Conservation (phyloP, 64 coral and sea anemone species). For the Orbicella faveolata region DNA sequence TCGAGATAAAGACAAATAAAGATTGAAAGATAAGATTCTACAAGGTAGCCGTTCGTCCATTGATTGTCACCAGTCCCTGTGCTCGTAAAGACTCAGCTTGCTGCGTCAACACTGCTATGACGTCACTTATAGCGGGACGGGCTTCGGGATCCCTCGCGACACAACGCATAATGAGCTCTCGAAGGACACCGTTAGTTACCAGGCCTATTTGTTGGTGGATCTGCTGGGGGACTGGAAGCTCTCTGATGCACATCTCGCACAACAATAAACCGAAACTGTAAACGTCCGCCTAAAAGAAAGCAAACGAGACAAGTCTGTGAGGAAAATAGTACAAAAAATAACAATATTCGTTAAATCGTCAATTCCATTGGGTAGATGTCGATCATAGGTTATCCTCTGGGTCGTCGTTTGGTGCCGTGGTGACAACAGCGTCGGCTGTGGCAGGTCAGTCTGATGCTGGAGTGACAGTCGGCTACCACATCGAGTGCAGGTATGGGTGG, state of each 20-base stretch:
- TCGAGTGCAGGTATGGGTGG: no score
- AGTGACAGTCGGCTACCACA: no score
- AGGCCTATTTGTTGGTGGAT: slow-evolving; percentile 75
- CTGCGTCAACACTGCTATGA: slow-evolving; percentile 63
- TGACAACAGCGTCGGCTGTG: no score
- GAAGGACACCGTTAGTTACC: slow-evolving; percentile 84
- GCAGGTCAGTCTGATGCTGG: no score
- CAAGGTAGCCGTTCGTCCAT: slow-evolving; percentile 62
- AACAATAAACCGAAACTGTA: slow-evolving; percentile 88
- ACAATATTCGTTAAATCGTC: background rate
- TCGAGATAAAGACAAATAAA: background rate
- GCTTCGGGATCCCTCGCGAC: slow-evolving; percentile 54
- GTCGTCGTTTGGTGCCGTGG: no score
- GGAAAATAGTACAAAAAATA: background rate
- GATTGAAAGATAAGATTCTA: background rate
- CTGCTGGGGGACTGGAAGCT: slow-evolving; percentile 87
- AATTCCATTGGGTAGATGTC: no score
- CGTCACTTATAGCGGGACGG: slow-evolving; percentile 56
- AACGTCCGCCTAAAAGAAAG: slow-evolving; percentile 57
- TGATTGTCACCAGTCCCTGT: slow-evolving; percentile 59
- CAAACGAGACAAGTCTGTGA: no score
- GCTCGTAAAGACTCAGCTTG: slow-evolving; percentile 42
- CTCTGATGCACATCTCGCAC: slow-evolving; percentile 95
- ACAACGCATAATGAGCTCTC: slow-evolving; percentile 83
- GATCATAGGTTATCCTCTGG: no score